A percentile compares a stretch with the other conserved stretches of the same genome.
Conservation (phyloP, 2,797 vertebrate species). For the Cyprinodon diabolis region DNA sequence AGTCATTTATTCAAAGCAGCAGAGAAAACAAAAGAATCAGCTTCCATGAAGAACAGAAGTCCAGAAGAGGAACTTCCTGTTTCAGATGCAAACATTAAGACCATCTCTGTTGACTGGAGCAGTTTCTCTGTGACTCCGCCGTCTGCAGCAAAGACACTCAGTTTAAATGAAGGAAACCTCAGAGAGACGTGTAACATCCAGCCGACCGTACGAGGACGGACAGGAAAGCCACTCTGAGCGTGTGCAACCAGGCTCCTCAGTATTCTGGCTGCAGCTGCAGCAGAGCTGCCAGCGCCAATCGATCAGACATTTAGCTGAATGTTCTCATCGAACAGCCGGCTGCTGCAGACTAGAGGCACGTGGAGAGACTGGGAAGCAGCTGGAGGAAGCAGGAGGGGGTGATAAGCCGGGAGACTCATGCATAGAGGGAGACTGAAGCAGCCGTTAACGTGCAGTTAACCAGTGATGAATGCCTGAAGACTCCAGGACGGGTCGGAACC, state of each 20-base stretch:
- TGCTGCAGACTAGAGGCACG: slow-evolving; percentile 59
- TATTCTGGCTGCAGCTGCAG: slow-evolving; percentile 58
- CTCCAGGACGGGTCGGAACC: no score
- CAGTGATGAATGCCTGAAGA: no score
- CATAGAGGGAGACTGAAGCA: not conserved
- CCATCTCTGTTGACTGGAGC: no score
- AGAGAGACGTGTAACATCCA: slow-evolving; percentile 1
- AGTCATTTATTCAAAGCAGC: no score
- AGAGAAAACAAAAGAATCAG: no score
- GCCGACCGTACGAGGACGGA: not conserved
- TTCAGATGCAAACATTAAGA: no score
- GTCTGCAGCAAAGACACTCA: no score
- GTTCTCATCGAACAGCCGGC: slow-evolving; percentile 72
- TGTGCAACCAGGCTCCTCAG: slow-evolving; percentile 39
- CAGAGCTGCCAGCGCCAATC: slow-evolving; percentile 61
- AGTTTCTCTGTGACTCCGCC: no score
- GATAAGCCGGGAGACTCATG: no score
- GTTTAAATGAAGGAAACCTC: not conserved
- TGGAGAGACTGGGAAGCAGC: slow-evolving; percentile 66
- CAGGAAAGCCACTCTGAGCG: not conserved
- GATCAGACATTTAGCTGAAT: slow-evolving; percentile 79
- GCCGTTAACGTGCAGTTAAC: no score
- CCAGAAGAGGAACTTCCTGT: no score
- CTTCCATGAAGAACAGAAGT: no score
- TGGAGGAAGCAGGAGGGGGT: not conserved